phyloP scores from a whole-genome alignment of 2,113 vertebrate species.

The Eidolon helvum region DNA sequence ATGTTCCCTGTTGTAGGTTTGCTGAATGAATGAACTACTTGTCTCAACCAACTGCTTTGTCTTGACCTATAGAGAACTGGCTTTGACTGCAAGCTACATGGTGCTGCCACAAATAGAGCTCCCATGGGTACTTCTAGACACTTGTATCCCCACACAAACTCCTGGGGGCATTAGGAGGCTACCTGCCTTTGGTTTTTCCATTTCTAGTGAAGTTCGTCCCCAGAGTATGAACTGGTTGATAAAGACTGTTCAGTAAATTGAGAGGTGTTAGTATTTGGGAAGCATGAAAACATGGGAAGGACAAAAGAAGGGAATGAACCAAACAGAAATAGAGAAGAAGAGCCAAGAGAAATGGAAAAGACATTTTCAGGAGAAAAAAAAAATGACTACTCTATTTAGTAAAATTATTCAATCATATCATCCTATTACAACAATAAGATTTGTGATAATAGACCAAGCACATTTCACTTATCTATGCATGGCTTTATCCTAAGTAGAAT shows the following conservation, averaged over 20 bases:
- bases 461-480: background rate
- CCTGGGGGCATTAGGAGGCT: background rate
- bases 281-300: background rate
- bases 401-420: background rate
- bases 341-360: conserved; percentile 25
- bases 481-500: background rate
- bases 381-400: background rate
- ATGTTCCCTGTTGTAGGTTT: background rate
- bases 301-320: background rate
- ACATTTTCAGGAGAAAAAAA: background rate
- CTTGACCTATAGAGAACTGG: background rate
- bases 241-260: background rate
- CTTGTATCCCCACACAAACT: background rate
- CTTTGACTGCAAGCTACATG: background rate
- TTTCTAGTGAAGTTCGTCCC: background rate
- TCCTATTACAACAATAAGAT: background rate
- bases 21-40: background rate
- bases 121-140: background rate
- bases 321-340: background rate
- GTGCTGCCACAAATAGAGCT: background rate
- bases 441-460: background rate
- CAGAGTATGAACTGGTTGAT: background rate
- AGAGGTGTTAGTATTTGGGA: background rate
- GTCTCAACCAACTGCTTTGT: background rate
- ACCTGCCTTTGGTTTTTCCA: background rate